Evolutionary conservation across 2,797 vertebrate genomes (phyloP).

Genomic region (Xiphorhynchus erythropygius): DNA sequence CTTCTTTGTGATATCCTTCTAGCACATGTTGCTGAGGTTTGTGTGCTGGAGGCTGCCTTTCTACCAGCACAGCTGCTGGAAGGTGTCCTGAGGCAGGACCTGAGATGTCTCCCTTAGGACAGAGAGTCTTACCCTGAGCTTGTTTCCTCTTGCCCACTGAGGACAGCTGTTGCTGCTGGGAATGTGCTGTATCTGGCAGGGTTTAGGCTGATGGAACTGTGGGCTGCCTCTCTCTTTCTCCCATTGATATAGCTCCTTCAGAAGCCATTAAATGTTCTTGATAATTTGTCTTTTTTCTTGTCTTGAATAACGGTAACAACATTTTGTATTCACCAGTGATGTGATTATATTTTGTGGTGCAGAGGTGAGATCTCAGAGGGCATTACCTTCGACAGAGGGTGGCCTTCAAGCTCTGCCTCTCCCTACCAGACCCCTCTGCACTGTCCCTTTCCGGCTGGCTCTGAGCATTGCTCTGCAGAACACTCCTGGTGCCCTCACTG

Average conservation of each 20-base stretch:
- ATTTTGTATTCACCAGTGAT: neutral
- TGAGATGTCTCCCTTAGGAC: neutral
- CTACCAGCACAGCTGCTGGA: neutral
- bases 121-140: neutral
- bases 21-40: neutral
- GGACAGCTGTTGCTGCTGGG: neutral
- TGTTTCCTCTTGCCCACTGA: neutral
- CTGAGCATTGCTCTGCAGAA: neutral
- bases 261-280: neutral
- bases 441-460: neutral
- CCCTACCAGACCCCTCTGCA: neutral
- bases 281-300: neutral
- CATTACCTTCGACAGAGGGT: neutral
- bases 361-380: neutral
- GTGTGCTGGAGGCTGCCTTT: neutral
- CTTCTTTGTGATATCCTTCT: fast-evolving
- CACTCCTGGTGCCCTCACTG: fast-evolving
- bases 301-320: neutral
- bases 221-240: neutral
- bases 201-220: neutral
- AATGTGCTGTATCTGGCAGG: neutral
- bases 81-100: neutral
- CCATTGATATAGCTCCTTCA: neutral
- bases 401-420: neutral
- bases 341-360: neutral